Evolutionary conservation across 2,113 vertebrate genomes (phyloP), one percentile per base, ranked within the genome.

Genomic region (Tringa solitaria): DNA sequence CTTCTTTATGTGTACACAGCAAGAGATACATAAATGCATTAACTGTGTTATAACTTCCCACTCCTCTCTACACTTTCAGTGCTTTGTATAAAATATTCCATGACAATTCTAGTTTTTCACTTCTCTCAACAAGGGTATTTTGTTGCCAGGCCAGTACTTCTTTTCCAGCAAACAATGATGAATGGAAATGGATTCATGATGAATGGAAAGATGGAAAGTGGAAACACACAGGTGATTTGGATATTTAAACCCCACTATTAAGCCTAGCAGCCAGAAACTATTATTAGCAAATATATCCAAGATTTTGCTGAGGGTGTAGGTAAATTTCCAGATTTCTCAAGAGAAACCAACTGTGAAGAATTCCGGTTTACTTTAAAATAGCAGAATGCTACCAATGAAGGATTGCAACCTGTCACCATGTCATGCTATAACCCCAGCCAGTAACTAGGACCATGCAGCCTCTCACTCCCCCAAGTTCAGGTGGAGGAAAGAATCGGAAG

Each of bases 21-120:
- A 93, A 83, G 89, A 93, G 75, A 91, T 50, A 77, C n/a, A 61
- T 83, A 93, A 93, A 96, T 69, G 50, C 39, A 72, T 77, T 89
- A 74, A 84, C 56, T 43, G 6, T 56, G 35, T 54, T 74, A 41
- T 78, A 63, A 50, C 43, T 90, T 63, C 69, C 23, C 37, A 86
- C 4, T 61, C 41, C 35, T 57, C n/a, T 92, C 41, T 30, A 54
- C 13, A 19, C 4, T 86, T 88, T 26, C 24, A 61, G 46, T 32
- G 41, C 4, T 80, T 80, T 69, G 28, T 54, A 51, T 37, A 77
- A 86, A 88, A 77, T 41, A 89, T 67, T 63, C 20, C 23, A 54
- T 33, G 12, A 57, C n/a, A 77, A 61, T 32, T 70, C 24, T 21
- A 54, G 2, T 12, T 39, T 64, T 72, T 85, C 39, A 26, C 14